phyloP scores from a whole-genome alignment of 2,797 vertebrate genomes.

The Aquila chrysaetos region DNA sequence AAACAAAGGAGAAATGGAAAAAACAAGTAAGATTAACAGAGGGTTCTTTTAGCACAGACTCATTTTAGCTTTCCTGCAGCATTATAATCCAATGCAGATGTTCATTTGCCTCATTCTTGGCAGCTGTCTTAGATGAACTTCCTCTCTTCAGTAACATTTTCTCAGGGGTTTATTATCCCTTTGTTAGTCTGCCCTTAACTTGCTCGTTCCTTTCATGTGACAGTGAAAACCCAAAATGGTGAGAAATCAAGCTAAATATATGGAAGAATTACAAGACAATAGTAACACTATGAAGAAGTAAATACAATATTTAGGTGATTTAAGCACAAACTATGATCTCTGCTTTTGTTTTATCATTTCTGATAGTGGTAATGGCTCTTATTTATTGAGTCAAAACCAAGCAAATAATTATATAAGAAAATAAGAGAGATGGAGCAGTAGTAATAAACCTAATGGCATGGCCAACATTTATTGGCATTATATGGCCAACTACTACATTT shows the following conservation, averaged over 20 bases:
- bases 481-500: not conserved
- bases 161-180: conserved; percentile 49
- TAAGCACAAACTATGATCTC: not conserved
- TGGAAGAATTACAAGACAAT: not conserved
- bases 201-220: conserved; percentile 24
- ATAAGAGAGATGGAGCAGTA: not conserved
- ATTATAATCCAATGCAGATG: conserved; percentile 61
- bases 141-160: conserved; percentile 43
- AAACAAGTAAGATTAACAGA: conserved; percentile 32
- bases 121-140: conserved; percentile 41
- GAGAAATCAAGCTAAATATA: not conserved
- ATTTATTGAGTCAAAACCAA: not conserved
- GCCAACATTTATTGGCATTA: not conserved
- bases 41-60: conserved; percentile 10
- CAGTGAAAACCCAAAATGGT: not conserved
- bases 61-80: conserved; percentile 27
- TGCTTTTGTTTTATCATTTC: not conserved
- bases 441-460: not conserved
- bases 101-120: conserved; percentile 52
- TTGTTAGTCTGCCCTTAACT: conserved; percentile 13
- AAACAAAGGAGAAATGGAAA: conserved; percentile 45
- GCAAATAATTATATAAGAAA: not conserved
- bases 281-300: not conserved
- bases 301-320: not conserved
- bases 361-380: not conserved